phyloP scores from a whole-genome alignment of 2,797 vertebrate genomes.

The Huso huso region DNA sequence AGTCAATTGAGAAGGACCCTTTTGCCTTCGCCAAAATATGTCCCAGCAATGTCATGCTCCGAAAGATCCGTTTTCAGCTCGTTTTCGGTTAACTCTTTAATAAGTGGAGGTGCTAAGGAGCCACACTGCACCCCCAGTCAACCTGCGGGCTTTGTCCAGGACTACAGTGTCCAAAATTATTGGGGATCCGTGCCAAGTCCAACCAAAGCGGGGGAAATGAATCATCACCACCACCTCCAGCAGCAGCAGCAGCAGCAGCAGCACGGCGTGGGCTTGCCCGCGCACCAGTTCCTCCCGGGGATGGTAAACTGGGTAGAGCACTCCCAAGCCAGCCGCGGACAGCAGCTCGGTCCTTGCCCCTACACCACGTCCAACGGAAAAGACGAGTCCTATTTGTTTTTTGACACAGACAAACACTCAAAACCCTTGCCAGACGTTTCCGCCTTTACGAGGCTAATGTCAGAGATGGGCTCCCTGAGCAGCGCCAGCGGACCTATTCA shows the following conservation, averaged over 20 bases:
- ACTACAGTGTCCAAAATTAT: constrained; percentile 22
- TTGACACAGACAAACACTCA: constrained; percentile 25
- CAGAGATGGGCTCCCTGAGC: constrained; percentile 25
- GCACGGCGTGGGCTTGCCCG: constrained; percentile 17
- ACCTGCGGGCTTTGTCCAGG: constrained; percentile 9
- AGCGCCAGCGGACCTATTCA: constrained; percentile 14
- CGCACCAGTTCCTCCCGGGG: constrained; percentile 17
- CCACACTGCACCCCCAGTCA: constrained; percentile 14
- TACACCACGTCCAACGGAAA: constrained; percentile 23
- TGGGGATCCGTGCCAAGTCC: constrained; percentile 19
- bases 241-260: constrained; percentile 13
- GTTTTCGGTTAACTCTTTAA: constrained; percentile 26
- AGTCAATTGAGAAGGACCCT: constrained; percentile 28
- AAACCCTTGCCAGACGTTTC: constrained; percentile 24
- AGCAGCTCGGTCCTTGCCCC: constrained; percentile 22
- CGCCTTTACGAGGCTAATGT: constrained; percentile 23
- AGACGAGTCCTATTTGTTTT: constrained; percentile 29
- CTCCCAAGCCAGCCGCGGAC: constrained; percentile 15
- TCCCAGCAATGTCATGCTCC: constrained; percentile 30
- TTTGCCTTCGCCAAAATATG: constrained; percentile 30
- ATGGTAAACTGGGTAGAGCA: constrained; percentile 19
- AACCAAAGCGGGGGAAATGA: constrained; percentile 24
- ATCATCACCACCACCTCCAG: constrained; percentile 13
- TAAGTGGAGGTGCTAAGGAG: constrained; percentile 17
- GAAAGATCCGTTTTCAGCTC: constrained; percentile 25